Evolutionary conservation across 1,140 invertebrate species (phyloP).

Genomic region (Nephila pilipes): DNA sequence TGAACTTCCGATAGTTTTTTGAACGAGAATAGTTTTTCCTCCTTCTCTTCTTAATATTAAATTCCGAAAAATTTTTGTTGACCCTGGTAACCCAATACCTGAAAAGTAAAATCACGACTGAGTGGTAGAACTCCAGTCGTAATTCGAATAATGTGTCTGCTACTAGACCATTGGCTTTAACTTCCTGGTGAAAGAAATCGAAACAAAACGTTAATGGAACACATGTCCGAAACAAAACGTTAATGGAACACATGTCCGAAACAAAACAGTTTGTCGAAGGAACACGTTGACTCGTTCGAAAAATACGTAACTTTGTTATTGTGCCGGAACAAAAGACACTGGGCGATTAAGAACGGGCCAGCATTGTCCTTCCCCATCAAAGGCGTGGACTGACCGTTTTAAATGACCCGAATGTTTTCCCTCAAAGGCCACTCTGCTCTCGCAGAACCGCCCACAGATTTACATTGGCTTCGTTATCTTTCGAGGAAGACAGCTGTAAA

Average conservation of each 20-base stretch:
- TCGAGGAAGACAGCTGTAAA: not conserved
- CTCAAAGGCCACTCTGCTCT: not conserved
- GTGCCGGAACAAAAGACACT: conserved; percentile 4
- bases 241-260: not conserved
- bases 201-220: not conserved
- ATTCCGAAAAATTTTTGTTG: too few relatives aligned
- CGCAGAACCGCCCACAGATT: not conserved
- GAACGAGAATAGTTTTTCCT: too few relatives aligned
- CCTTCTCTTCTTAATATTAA: too few relatives aligned
- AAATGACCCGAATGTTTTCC: conserved; percentile 51
- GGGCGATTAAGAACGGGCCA: conserved; percentile 42
- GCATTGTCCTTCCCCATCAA: conserved; percentile 50
- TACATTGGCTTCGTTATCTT: not conserved
- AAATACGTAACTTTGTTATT: conserved; percentile 34
- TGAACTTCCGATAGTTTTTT: too few relatives aligned
- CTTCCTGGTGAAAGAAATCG: not conserved
- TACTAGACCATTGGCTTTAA: not conserved
- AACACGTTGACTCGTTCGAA: not conserved
- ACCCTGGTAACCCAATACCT: not conserved
- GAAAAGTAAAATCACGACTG: not conserved
- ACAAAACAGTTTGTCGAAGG: not conserved
- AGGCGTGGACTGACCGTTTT: conserved; percentile 58
- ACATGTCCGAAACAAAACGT: not conserved
- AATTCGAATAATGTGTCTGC: not conserved
- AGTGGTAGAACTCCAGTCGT: too few relatives aligned